These are phyloP conservation scores for Andrena cerasifolii DNA, from an alignment of 1,140 invertebrate genomes.

Conservation along the genomic window DNA sequence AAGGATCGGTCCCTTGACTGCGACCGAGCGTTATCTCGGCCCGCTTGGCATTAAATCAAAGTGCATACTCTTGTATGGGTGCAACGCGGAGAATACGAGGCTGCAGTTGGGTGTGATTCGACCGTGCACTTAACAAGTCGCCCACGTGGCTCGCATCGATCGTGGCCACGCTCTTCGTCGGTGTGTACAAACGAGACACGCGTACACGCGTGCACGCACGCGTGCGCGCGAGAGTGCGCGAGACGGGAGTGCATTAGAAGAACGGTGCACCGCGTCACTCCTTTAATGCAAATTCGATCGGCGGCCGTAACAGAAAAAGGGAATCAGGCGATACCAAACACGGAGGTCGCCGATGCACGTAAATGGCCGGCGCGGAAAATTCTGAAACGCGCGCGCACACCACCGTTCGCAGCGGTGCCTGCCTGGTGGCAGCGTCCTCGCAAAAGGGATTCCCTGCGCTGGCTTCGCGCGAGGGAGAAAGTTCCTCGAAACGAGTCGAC, in stretches of 20 bases:
- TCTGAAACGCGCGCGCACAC: slow-evolving; percentile 27
- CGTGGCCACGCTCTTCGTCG: slow-evolving; percentile 1
- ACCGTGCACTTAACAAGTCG: slow-evolving; percentile 69
- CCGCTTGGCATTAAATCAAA: slow-evolving; percentile 60
- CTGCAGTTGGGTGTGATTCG: slow-evolving; percentile 62
- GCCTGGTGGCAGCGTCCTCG: neutral
- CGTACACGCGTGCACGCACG: neutral
- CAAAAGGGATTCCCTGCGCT: slow-evolving; percentile 29
- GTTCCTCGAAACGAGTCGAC: slow-evolving; percentile 30
- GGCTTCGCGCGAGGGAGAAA: slow-evolving; percentile 5
- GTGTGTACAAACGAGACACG: neutral
- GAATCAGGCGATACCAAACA: slow-evolving; percentile 42
- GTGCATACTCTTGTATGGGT: slow-evolving; percentile 54
- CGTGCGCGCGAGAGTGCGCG: neutral
- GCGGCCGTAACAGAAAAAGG: slow-evolving; percentile 31
- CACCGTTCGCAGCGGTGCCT: neutral
- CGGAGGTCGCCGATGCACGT: slow-evolving; percentile 21
- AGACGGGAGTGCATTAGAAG: slow-evolving; percentile 46
- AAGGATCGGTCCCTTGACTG: slow-evolving; percentile 27
- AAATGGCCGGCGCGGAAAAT: slow-evolving; percentile 47
- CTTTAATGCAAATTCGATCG: slow-evolving; percentile 48
- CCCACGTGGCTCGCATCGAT: slow-evolving; percentile 62
- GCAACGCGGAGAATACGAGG: slow-evolving; percentile 35
- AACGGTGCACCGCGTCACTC: slow-evolving; percentile 31
- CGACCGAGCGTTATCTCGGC: slow-evolving; percentile 47